A percentile compares a stretch with the other conserved stretches of the same genome.
phyloP scores from a whole-genome alignment of 2,888 invertebrate genomes.

The Nysson spinosus region DNA sequence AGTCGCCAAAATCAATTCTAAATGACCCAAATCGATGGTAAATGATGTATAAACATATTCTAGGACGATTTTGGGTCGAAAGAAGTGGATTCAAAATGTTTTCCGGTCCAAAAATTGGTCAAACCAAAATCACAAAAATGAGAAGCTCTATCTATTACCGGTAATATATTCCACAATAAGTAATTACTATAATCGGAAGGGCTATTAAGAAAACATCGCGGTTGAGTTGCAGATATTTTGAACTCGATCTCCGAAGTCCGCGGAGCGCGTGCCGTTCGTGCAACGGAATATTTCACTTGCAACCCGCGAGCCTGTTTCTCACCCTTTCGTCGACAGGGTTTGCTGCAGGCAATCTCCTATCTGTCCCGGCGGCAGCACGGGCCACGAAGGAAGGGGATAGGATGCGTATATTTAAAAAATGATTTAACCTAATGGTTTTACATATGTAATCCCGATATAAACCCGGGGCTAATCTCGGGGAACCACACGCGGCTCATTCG shows the following conservation, averaged over 20 bases:
- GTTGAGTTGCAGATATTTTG: no score
- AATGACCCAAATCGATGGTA: no score
- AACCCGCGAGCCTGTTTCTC: constrained; percentile 23
- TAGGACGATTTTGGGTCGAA: no score
- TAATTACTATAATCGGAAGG: not conserved
- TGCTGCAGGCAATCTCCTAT: constrained; percentile 42
- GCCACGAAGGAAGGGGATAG: constrained; percentile 22
- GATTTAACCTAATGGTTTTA: constrained; percentile 77
- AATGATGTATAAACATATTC: no score
- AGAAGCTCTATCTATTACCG: no score
- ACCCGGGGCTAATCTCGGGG: constrained; percentile 73
- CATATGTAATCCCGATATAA: constrained; percentile 77
- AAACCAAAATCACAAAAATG: no score
- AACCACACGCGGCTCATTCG: constrained; percentile 69
- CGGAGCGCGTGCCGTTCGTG: constrained; percentile 53
- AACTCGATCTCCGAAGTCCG: constrained; percentile 7
- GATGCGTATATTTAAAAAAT: constrained; percentile 74
- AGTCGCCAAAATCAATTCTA: no score
- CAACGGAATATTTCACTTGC: constrained; percentile 55
- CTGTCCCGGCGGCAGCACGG: constrained; percentile 43
- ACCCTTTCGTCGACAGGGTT: constrained; percentile 24
- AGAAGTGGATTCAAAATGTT: no score
- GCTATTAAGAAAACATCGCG: not conserved
- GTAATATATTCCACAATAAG: no score
- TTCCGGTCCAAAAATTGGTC: no score